Evolutionary conservation across 2,888 invertebrate species (phyloP), one percentile per base, ranked within the genome.

Genomic region (Cryptus viduatorius): DNA sequence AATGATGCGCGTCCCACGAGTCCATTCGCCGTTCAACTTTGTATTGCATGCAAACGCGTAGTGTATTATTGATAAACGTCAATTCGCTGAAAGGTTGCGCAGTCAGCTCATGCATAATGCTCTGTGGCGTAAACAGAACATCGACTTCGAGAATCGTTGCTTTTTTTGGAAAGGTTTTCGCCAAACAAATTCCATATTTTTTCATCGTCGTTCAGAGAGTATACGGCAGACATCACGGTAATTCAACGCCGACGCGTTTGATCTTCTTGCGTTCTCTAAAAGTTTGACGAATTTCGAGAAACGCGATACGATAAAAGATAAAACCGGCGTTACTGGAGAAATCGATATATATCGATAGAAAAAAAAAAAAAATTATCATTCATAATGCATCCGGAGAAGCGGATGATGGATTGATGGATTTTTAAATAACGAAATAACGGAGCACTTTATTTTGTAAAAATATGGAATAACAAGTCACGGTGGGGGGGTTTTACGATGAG

Each of bases 391-490:
- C 42, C 16, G 37, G 5, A 19, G 37, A 14, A 37, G 37, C 7
- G 5, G 37, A 7, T 8, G 31, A 10, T 61, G 19, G 48, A 59
- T 78, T 78, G 24, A 78, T 78, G 37, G 75, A 31, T 69, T 61
- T 59, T 12, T 59, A 61, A 78, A 78, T 5, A n/a, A 59, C 24
- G 44, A 12, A 24, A 14, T 29, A 10, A 10, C 46, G 5, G n/a
- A 14, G 24, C 46, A 46, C 29, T 48, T 29, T 48, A 8, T 46
- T 16, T 24, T 14, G 42, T 5, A 53, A 76, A 68, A 59, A 68
- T 4, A 72, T 53, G 24, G 42, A 79, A 72, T 64, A 42, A 64
- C 37, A 10, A 79, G 71, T 79, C 71, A 79, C 53, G 79, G 24
- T 71, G 48, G 31, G 16, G n/a, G 59, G 46, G 64, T 44, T 68